Base-by-base conservation (phyloP, 2,888 invertebrate species). In the Spilosoma lubricipeda region DNA sequence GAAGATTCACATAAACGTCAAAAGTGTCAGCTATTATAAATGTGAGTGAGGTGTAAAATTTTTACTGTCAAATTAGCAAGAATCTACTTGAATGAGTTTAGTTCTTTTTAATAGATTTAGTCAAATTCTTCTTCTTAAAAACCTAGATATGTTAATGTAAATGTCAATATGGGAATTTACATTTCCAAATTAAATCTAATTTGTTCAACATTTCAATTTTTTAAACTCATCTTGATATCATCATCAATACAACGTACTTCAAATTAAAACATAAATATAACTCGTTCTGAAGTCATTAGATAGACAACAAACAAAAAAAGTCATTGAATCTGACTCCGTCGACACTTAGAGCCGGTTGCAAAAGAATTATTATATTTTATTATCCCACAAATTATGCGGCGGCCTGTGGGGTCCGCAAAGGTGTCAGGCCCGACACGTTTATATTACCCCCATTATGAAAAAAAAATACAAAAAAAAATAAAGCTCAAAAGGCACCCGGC, bases 341-440 rank as follows among this genome's bases (percentile, higher is more conserved):
- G 87, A 83, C 90, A 88, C 87, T 87, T 82, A 83, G 84, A 83
- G 82, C 82, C 85, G 80, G 77, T 72, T 74, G 86, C 79, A 70
- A 79, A 80, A 81, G 89, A 90, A 90, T 93, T 92, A 93, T 94
- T 93, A 92, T 92, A 91, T 90, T 94, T 93, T 94, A 94, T 93
- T 93, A 92, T 91, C 88, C 92, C 93, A 93, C 94, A 94, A 95
- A 94, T 94, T 91, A 92, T 90, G 85, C 84, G 86, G 84, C 89
- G 87, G 90, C 93, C 88, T 94, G 95, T 95, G 95, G 92, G 95
- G 94, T 95, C 95, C 89, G 87, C 89, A 89, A 93, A 95, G 94
- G 95, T 95, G 95, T 95, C 92, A 92, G 95, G 84, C 89, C 90
- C 92, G 89, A 92, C 95, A 92, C 94, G 92, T 95, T 94, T 92